Base-by-base conservation (phyloP, 2,113 vertebrate genomes). In the Meriones unguiculatus region DNA sequence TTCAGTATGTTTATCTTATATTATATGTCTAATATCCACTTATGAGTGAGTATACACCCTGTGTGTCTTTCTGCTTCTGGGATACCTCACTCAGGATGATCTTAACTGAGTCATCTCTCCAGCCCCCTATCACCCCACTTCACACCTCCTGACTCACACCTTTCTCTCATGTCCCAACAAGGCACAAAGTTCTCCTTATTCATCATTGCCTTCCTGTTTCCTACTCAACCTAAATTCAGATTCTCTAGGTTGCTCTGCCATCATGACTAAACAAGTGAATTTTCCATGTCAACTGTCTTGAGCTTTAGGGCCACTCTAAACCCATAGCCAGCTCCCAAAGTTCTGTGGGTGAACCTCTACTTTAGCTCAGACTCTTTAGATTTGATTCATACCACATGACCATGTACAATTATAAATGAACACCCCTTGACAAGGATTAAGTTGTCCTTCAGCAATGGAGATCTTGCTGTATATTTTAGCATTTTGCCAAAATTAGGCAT, bases 401-500 rank as follows among this genome's bases (percentile, higher is more conserved):
- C 81, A 65, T 76, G 62, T 32, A 2, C 41, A 70, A 28, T 46
- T 90, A 28, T 52, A 0, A 35, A 35, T 70, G 30, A 93, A 30
- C n/a, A 24, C 14, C 35, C 32, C 7, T 92, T n/a, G 72, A 46
- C 22, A 75, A 89, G 13, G 22, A 78, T 82, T 35, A 78, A 69
- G 9, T 9, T 59, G 2, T 59, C 65, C 14, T 91, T 77, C 62
- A 76, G 50, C 86, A 90, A 64, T 64, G 18, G 46, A 88, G 32
- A 14, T 69, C 41, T 93, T 57, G 10, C 20, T 86, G 41, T 24
- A 20, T 30, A 6, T 69, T 92, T 96, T 92, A 96, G 82, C 94
- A 82, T 54, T 70, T 30, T 93, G 73, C 18, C 25, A 89, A 89
- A 91, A 81, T 62, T 54, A n/a, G 20, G 12, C 52, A 50, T 54